Conservation (phyloP, 2,113 vertebrate species). For the Scartelaos histophorus region DNA sequence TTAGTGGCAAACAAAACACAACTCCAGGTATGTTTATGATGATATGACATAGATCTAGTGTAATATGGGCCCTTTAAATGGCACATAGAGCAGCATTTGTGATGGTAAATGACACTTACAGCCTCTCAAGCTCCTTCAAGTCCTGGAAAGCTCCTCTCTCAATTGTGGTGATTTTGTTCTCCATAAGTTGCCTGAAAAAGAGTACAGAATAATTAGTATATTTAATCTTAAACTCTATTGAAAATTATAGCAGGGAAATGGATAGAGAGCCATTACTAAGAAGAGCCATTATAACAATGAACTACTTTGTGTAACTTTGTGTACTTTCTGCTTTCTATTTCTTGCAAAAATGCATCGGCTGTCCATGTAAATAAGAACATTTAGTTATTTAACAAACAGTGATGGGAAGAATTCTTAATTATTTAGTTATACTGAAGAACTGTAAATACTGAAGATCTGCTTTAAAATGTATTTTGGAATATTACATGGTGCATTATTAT, state of each 20-base stretch:
- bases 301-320: neutral
- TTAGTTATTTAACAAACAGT: neutral
- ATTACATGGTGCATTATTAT: neutral
- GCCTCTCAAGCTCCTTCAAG: conserved; percentile 95
- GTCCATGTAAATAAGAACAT: neutral
- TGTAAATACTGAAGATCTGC: neutral
- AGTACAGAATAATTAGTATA: conserved; percentile 13
- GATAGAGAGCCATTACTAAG: too few relatives aligned
- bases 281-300: too few relatives aligned
- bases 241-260: neutral
- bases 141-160: conserved; percentile 98
- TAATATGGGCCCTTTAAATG: too few relatives aligned
- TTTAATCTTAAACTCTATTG: neutral
- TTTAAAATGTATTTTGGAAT: too few relatives aligned
- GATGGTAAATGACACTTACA: conserved; percentile 81
- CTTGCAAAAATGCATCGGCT: neutral
- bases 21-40: too few relatives aligned
- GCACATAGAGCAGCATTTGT: neutral
- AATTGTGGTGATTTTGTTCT: conserved; percentile 96
- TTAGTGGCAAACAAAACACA: too few relatives aligned
- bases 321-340: neutral
- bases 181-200: conserved; percentile 95
- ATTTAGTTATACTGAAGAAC: too few relatives aligned
- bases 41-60: too few relatives aligned
- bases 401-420: neutral